Evolutionary conservation across 37 sponge, comb jelly and placozoan genomes (phyloP).

Genomic region (Eunapius fragilis): DNA sequence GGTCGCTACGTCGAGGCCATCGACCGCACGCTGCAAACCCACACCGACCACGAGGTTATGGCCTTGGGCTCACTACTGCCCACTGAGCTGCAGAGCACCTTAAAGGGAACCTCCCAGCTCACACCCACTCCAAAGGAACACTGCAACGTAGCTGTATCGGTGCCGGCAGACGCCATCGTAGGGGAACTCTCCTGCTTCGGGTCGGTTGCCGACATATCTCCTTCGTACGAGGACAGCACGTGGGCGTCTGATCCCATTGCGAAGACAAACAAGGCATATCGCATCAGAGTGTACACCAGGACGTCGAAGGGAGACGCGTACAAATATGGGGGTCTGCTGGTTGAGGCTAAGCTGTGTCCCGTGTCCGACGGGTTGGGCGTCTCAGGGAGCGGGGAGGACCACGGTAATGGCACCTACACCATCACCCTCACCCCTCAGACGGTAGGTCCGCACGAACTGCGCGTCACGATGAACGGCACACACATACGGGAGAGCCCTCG

Average conservation of each 20-base stretch:
- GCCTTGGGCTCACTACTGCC: not conserved
- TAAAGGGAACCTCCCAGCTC: not conserved
- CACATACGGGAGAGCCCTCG: conserved; percentile 30
- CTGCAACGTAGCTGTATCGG: not conserved
- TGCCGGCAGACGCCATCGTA: not conserved
- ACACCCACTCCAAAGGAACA: not conserved
- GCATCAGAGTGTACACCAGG: not conserved
- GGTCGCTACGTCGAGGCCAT: not conserved
- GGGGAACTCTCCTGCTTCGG: not conserved
- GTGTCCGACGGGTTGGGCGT: conserved; percentile 6
- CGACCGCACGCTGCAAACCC: not conserved
- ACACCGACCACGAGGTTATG: not conserved
- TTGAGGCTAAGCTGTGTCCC: conserved; percentile 1
- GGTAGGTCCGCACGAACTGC: conserved; percentile 13
- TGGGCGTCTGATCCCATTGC: not conserved
- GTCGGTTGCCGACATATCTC: not conserved
- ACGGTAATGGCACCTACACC: conserved; percentile 25
- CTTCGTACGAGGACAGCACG: not conserved
- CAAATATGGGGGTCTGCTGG: conserved; percentile 15
- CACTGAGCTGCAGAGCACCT: not conserved
- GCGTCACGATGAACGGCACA: conserved; percentile 8
- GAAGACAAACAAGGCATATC: not conserved
- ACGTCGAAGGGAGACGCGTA: conserved; percentile 4
- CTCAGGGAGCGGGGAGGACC: not conserved
- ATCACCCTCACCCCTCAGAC: conserved; percentile 30